phyloP scores from a whole-genome alignment of 2,113 vertebrate species.

The Oryzias woworae region DNA sequence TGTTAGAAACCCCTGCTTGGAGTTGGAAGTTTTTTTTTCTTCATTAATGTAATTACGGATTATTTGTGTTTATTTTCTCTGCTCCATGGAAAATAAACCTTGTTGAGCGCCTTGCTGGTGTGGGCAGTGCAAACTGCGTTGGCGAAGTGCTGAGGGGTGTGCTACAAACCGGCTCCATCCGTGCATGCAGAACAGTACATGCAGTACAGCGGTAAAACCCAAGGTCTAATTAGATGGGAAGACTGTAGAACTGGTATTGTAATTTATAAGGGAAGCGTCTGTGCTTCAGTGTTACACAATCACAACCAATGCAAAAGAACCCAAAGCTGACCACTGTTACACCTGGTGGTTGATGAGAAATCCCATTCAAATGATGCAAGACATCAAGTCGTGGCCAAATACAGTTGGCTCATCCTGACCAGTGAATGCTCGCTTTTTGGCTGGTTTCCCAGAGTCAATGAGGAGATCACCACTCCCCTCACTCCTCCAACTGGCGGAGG shows the following conservation, averaged over 20 bases:
- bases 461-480: conserved; percentile 22
- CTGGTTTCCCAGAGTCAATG: conserved; percentile 29
- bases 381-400: conserved; percentile 39
- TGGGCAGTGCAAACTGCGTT: conserved; percentile 2
- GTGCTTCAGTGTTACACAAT: no score
- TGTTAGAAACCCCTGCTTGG: conserved; percentile 43
- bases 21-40: conserved; percentile 6
- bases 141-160: conserved; percentile 9
- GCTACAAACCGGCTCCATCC: conserved; percentile 7
- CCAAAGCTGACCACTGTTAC: neutral
- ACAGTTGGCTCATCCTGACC: conserved; percentile 38
- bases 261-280: no score
- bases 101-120: conserved; percentile 14
- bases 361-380: conserved; percentile 32
- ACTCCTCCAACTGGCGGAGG: conserved; percentile 44
- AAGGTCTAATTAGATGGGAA: conserved; percentile 24
- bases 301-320: neutral
- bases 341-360: neutral
- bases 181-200: neutral
- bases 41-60: conserved; percentile 43
- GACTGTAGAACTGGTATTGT: neutral
- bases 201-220: conserved; percentile 3
- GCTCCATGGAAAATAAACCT: conserved; percentile 52
- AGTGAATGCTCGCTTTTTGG: conserved; percentile 29
- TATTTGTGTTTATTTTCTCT: conserved; percentile 62